Base-by-base conservation (phyloP, 2,888 invertebrate species). In the Exocentrus adspersus region DNA sequence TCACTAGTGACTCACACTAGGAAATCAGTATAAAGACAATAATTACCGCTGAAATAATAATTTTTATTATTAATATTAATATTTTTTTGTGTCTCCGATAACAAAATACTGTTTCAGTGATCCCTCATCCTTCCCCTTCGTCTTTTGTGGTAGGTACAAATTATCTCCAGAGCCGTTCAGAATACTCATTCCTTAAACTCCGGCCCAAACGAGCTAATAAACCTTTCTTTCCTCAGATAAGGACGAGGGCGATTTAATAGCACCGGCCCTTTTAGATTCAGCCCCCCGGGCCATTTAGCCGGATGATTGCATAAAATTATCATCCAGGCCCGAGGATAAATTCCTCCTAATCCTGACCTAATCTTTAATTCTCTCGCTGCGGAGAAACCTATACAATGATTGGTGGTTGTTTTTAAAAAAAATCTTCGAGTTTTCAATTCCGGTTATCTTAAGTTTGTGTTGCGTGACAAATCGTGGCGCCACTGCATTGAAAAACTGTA, bases 341-440 rank as follows among this genome's bases (percentile, higher is more conserved):
- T 57, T 46, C 19, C 57, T 46, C 32, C 24, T 57, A 42, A 28
- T 57, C 57, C 46, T 10, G 37, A 10, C 46, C 46, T 46, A 57
- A 57, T 57, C 57, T 57, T 57, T 46, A 46, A 57, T 57, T 46
- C 57, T n/a, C n/a, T n/a, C n/a, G n/a, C n/a, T n/a, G n/a, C n/a
- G n/a, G n/a, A n/a, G n/a, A n/a, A n/a, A n/a, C n/a, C n/a, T n/a
- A n/a, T n/a, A n/a, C n/a, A n/a, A n/a, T n/a, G n/a, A n/a, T n/a
- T n/a, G n/a, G n/a, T n/a, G n/a, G n/a, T n/a, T n/a, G n/a, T n/a
- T n/a, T n/a, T n/a, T n/a, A n/a, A n/a, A n/a, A n/a, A n/a, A n/a
- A n/a, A n/a, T n/a, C n/a, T n/a, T n/a, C n/a, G n/a, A n/a, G n/a
- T n/a, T n/a, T n/a, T n/a, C n/a, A n/a, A n/a, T n/a, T n/a, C n/a